These are phyloP conservation scores for Caerostris darwini DNA, from an alignment of 1,140 invertebrate genomes.

Conservation along the genomic window DNA sequence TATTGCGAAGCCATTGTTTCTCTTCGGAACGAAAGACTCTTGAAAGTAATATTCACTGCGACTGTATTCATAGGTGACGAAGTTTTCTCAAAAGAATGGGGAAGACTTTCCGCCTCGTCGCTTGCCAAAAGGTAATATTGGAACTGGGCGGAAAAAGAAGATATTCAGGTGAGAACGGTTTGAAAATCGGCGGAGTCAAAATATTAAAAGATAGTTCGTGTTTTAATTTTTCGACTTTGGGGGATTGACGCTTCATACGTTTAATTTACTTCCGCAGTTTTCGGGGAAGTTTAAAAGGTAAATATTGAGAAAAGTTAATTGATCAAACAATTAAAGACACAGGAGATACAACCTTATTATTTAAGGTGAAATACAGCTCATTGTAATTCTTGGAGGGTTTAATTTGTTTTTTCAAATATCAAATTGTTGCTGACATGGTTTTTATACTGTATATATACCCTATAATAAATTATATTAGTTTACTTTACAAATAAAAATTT, in stretches of 20 bases:
- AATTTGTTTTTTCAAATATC: no score
- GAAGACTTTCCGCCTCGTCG: slow-evolving; percentile 15
- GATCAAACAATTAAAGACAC: background rate
- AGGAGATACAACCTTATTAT: background rate
- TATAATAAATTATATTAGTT: no score
- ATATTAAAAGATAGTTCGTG: background rate
- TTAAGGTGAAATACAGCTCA: background rate
- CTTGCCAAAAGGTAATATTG: background rate
- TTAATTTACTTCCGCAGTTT: background rate
- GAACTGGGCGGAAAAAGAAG: background rate
- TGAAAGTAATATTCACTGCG: background rate
- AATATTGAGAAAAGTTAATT: slow-evolving; percentile 50
- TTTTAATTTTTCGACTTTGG: background rate
- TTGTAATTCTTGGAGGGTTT: background rate
- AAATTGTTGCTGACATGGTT: no score
- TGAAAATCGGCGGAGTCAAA: background rate
- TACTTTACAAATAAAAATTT: no score
- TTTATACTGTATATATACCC: no score
- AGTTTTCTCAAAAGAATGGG: slow-evolving; percentile 10
- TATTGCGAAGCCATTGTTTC: background rate
- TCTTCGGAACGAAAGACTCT: background rate
- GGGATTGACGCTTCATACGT: background rate
- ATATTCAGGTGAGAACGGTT: background rate
- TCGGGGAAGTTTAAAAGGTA: background rate
- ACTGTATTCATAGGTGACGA: background rate